These are phyloP conservation scores for Pollenia griseotomentosa DNA, from an alignment of 2,888 invertebrate species.

Conservation along the genomic window DNA sequence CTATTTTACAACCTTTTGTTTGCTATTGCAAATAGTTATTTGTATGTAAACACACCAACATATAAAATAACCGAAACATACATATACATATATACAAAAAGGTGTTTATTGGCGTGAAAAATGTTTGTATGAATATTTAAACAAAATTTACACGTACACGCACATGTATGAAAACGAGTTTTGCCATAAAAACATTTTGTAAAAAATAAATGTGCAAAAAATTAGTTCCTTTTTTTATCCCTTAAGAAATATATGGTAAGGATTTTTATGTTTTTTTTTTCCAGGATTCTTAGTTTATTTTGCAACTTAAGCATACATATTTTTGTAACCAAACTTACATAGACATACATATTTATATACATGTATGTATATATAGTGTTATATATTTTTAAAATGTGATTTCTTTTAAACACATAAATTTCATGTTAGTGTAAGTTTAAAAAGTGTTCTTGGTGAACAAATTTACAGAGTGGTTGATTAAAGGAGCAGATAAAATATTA, in stretches of 20 bases:
- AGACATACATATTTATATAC: not conserved
- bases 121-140: not conserved
- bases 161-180: not conserved
- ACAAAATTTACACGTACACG: not conserved
- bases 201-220: conserved; percentile 39
- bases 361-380: not conserved
- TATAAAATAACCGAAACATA: not conserved
- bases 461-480: not conserved
- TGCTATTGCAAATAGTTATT: not conserved
- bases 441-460: not conserved
- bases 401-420: conserved; percentile 60
- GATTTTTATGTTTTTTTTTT: conserved; percentile 43
- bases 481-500: not conserved
- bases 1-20: conserved; percentile 47
- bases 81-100: conserved; percentile 11
- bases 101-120: conserved; percentile 60
- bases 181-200: conserved; percentile 45
- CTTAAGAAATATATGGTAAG: conserved; percentile 49
- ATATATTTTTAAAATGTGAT: conserved; percentile 54
- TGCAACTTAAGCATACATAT: conserved; percentile 42
- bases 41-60: not conserved
- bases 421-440: conserved; percentile 37
- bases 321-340: not conserved
- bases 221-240: conserved; percentile 45
- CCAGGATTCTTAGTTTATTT: conserved; percentile 34